These are phyloP conservation scores for Ctena decussata DNA, from an alignment of 2,888 invertebrate species.

Conservation along the genomic window DNA sequence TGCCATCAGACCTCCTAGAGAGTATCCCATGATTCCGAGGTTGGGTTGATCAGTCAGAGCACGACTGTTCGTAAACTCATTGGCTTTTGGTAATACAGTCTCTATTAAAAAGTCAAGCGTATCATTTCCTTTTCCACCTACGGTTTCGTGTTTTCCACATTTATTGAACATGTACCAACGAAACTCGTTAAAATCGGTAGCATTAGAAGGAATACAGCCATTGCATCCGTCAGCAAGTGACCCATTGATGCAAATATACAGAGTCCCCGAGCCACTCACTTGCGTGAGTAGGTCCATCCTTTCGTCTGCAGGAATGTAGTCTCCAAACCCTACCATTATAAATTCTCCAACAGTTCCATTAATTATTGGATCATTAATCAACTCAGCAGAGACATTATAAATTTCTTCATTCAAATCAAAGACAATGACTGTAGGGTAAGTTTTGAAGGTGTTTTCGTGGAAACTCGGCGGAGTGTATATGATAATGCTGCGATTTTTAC, in stretches of 20 bases:
- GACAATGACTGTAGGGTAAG: slow-evolving; percentile 17
- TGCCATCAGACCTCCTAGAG: slow-evolving; percentile 41
- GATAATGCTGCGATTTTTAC: background rate
- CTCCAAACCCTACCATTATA: slow-evolving; percentile 18
- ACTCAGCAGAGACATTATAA: background rate
- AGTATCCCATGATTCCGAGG: slow-evolving; percentile 40
- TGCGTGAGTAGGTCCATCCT: slow-evolving; percentile 13
- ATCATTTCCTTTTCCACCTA: slow-evolving; percentile 27
- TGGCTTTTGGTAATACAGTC: slow-evolving; percentile 15
- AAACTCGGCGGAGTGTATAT: slow-evolving; percentile 43
- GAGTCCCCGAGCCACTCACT: background rate
- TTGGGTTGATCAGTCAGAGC: slow-evolving; percentile 1
- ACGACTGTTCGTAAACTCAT: background rate
- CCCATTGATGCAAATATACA: slow-evolving; percentile 29
- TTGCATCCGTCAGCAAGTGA: slow-evolving; percentile 18
- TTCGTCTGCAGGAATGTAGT: background rate
- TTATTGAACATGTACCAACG: background rate
- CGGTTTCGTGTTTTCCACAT: slow-evolving; percentile 18
- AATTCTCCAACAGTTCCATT: background rate
- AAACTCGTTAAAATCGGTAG: background rate
- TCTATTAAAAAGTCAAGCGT: slow-evolving; percentile 35
- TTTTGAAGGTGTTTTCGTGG: slow-evolving; percentile 37
- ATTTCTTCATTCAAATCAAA: slow-evolving; percentile 6
- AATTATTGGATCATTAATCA: background rate
- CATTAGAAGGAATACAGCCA: slow-evolving; percentile 6